Conservation (phyloP, 2,797 vertebrate species). For the Thunnus albacares region DNA sequence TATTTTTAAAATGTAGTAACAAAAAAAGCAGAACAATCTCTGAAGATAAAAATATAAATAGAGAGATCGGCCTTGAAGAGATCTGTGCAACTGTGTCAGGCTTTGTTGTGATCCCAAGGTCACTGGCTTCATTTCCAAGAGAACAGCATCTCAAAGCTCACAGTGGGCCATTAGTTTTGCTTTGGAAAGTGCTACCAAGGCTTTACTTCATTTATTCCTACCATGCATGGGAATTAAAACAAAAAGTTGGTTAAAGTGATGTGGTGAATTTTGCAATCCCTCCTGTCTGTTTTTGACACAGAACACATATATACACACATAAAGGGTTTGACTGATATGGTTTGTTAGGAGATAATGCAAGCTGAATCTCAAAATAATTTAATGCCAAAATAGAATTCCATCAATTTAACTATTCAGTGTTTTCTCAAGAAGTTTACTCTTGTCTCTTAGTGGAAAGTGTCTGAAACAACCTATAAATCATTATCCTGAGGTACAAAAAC, state of each 20-base stretch:
- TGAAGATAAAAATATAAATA: conserved; percentile 61
- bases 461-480: background rate
- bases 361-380: background rate
- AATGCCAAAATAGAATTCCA: background rate
- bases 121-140: conserved; percentile 52
- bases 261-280: conserved; percentile 19
- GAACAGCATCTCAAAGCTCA: conserved; percentile 51
- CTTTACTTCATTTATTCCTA: conserved; percentile 48
- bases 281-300: conserved; percentile 14
- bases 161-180: conserved; percentile 40
- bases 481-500: background rate
- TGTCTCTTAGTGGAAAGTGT: background rate
- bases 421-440: background rate
- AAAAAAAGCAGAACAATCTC: conserved; percentile 23
- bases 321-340: conserved; percentile 18
- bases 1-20: conserved; percentile 19
- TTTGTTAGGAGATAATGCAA: background rate
- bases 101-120: conserved; percentile 57
- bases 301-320: background rate
- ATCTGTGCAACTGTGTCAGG: conserved; percentile 31
- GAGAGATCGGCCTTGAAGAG: conserved; percentile 59
- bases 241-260: conserved; percentile 31
- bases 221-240: conserved; percentile 61
- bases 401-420: background rate
- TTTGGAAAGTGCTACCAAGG: conserved; percentile 59